Evolutionary conservation across 2,888 invertebrate species (phyloP).

Genomic region (Drosophila cracens): DNA sequence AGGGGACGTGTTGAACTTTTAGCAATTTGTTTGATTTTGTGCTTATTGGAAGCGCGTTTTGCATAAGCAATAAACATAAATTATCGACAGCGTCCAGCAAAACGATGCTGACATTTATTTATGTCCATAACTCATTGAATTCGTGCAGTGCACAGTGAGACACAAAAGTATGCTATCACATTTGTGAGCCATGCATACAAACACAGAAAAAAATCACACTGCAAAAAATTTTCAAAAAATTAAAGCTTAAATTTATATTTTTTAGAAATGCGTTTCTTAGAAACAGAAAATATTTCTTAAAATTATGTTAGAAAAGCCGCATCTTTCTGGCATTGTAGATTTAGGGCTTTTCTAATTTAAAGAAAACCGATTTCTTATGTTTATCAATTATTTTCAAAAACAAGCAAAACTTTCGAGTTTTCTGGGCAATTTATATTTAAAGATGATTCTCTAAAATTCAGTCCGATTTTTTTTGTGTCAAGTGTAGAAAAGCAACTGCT

Average conservation of each 20-base stretch:
- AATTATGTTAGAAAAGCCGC: no score
- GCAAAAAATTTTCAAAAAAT: not conserved
- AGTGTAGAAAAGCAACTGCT: not conserved
- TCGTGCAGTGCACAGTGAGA: conserved; percentile 14
- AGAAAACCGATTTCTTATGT: no score
- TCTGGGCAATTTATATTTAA: not conserved
- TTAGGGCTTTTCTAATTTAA: no score
- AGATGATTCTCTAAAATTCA: not conserved
- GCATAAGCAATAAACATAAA: conserved; percentile 82
- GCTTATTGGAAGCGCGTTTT: conserved; percentile 76
- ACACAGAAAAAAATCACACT: not conserved
- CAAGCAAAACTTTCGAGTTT: not conserved
- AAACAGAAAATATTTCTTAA: not conserved
- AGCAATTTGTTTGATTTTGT: conserved; percentile 76
- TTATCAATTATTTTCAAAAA: no score
- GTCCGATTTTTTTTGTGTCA: not conserved
- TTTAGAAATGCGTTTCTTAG: not conserved
- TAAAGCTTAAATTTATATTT: accelerated
- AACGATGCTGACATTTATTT: conserved; percentile 70
- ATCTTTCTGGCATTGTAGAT: no score
- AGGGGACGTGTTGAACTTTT: conserved; percentile 49
- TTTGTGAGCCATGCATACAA: not conserved
- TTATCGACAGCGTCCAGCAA: conserved; percentile 61
- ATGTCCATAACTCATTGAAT: conserved; percentile 65
- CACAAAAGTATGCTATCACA: conserved; percentile 35